A percentile compares a stretch with the other conserved stretches of the same genome.
Conservation (phyloP, 1,140 invertebrate genomes). For the Polypedilum pembai region DNA sequence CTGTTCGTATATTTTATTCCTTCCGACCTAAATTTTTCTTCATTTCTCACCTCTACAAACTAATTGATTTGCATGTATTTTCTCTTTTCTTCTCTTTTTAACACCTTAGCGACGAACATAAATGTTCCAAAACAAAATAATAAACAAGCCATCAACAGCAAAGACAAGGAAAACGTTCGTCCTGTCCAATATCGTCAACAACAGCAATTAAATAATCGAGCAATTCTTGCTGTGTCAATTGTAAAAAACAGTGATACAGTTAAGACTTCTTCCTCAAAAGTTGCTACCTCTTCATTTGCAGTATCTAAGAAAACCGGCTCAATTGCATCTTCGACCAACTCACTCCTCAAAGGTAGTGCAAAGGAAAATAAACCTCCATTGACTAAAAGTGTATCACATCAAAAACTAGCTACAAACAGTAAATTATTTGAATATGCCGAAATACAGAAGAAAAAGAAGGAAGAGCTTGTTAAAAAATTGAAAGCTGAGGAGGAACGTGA, state of each 20-base stretch:
- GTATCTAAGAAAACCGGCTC: not conserved
- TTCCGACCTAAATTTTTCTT: conserved; percentile 14
- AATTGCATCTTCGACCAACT: not conserved
- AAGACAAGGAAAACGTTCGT: not conserved
- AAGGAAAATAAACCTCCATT: not conserved
- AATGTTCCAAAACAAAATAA: not conserved
- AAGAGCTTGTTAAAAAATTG: not conserved
- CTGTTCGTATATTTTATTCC: not conserved
- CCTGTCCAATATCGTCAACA: not conserved
- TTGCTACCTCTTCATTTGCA: not conserved
- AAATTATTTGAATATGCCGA: not conserved
- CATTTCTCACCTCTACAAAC: conserved; percentile 1
- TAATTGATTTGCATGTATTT: conserved; percentile 23
- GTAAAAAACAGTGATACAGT: not conserved
- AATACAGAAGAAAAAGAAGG: not conserved
- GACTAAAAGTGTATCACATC: not conserved
- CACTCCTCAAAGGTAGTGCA: not conserved
- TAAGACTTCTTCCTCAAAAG: not conserved
- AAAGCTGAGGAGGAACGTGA: not conserved
- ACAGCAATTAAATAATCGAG: not conserved
- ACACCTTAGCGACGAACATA: not conserved
- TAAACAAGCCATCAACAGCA: not conserved
- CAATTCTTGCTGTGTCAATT: not conserved
- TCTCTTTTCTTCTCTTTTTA: not conserved
- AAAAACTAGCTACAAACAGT: not conserved